Evolutionary conservation across 2,797 vertebrate species (phyloP), one percentile per base, ranked within the genome.

Genomic region (Galaxias olidus): DNA sequence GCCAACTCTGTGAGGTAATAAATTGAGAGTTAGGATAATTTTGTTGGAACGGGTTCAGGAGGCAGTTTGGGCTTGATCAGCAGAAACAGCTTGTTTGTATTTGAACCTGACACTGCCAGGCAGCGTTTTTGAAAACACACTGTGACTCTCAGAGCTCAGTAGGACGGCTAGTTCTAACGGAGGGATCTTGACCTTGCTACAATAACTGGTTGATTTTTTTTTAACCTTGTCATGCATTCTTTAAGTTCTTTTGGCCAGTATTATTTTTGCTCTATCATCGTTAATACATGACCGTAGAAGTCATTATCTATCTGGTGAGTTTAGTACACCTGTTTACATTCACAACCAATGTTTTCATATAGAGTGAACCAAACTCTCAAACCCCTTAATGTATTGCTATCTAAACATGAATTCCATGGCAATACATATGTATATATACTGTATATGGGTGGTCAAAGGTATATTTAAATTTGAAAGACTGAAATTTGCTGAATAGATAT

Each of bases 11-110:
- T 60, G 59, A 78, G 74, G 71, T 83, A 78, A 86, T 85, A 85
- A 83, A 82, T 76, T 59, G 18, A 2, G n/a, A 73, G 57, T 76
- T 76, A 70, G 77, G 76, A 76, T 77, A 76, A 82, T 86, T 80
- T 30, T 79, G 73, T 74, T 60, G 69, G 76, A 69, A 66, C 59
- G 56, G 63, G 40, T 49, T 66, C 63, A 72, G 49, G 56, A 75
- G 71, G 46, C 72, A 48, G 72, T 63, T 78, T 80, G 73, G 74
- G 74, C 66, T 63, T 59, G 14, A 43, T 81, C 66, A 56, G 54
- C 72, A 82, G 71, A 78, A 83, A 71, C 73, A 45, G 53, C 72
- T 55, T 65, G 48, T 76, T 82, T 79, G 71, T 66, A 69, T 61
- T 59, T 66, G 48, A 75, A 75, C 72, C 41, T 63, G 19, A 58